These are phyloP conservation scores for Tetrapedia diversipes DNA, from an alignment of 2,888 invertebrate genomes.

Conservation along the genomic window DNA sequence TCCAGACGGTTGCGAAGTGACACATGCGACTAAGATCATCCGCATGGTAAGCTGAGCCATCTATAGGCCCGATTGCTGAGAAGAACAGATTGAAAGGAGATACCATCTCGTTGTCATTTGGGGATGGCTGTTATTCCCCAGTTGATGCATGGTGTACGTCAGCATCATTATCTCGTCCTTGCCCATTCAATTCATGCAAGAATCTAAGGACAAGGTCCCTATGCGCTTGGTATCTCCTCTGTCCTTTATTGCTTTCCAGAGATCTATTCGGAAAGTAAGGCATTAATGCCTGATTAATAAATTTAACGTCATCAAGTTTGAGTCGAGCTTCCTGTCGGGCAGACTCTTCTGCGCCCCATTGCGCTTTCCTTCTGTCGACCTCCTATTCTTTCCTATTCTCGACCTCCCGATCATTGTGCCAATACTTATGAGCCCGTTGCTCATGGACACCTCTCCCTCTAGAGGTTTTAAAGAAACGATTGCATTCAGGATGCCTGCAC, in stretches of 20 bases:
- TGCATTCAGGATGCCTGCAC: conserved; percentile 16
- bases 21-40: too few species aligned
- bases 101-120: too few species aligned
- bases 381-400: too few species aligned
- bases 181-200: neutral
- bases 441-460: conserved; percentile 20
- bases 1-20: too few species aligned
- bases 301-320: neutral
- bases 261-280: conserved; percentile 2
- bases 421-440: conserved; percentile 21
- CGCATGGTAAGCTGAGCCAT: too few species aligned
- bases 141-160: neutral
- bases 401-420: conserved; percentile 17
- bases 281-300: too few species aligned
- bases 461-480: neutral
- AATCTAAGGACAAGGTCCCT: neutral
- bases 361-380: conserved; percentile 17
- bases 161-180: too few species aligned
- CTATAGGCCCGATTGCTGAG: too few species aligned
- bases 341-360: conserved; percentile 35
- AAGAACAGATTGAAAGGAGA: too few species aligned
- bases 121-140: too few species aligned
- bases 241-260: conserved; percentile 20
- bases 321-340: conserved; percentile 37
- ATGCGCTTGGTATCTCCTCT: neutral